Conservation (phyloP, 2,888 invertebrate species). For the Cerastis rubricosa region DNA sequence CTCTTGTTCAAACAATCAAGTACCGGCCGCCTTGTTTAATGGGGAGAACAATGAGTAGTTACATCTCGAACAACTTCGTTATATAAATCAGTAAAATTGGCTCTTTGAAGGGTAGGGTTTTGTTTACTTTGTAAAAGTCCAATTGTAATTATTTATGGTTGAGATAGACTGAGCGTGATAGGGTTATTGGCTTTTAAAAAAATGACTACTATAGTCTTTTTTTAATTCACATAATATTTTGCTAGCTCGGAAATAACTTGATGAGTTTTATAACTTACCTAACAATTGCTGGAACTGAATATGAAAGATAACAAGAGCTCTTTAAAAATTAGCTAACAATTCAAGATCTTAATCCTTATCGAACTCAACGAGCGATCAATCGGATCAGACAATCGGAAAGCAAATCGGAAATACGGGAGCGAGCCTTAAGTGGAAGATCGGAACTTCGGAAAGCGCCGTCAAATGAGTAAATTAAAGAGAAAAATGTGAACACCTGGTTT, state of each 20-base stretch:
- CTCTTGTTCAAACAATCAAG: constrained; percentile 66
- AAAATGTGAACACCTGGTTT: constrained; percentile 57
- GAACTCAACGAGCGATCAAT: constrained; percentile 29
- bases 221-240: not conserved
- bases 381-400: constrained; percentile 42
- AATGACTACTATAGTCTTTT: not conserved
- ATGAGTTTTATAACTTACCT: not conserved
- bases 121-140: constrained; percentile 55
- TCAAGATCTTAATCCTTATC: constrained; percentile 1
- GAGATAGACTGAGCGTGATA: constrained; percentile 14
- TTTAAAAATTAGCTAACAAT: constrained; percentile 11
- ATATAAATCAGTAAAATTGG: constrained; percentile 66
- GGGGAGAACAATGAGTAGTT: constrained; percentile 67
- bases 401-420: constrained; percentile 39
- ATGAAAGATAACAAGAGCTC: constrained; percentile 7
- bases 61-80: constrained; percentile 63
- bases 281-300: not conserved
- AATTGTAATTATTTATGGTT: constrained; percentile 54
- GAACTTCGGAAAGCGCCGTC: constrained; percentile 29
- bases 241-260: not conserved
- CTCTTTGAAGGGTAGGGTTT: constrained; percentile 47
- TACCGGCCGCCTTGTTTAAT: constrained; percentile 59
- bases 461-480: constrained; percentile 60
- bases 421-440: constrained; percentile 30
- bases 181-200: not conserved